These are phyloP conservation scores for Eledona agricola DNA, from an alignment of 2,888 invertebrate species.

Conservation along the genomic window DNA sequence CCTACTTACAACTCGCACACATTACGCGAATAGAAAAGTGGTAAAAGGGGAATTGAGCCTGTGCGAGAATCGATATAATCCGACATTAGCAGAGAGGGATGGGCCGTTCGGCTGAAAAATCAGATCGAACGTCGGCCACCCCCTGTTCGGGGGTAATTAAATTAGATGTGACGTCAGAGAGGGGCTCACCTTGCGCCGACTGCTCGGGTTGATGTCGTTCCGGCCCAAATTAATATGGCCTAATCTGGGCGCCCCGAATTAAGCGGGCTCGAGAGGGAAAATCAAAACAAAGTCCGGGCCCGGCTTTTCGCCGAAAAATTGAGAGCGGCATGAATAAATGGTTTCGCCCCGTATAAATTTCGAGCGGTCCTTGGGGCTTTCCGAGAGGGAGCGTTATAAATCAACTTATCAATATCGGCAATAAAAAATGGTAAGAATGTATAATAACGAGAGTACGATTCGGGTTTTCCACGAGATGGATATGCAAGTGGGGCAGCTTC, in stretches of 20 bases:
- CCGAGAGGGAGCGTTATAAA: conserved; percentile 38
- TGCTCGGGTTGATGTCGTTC: conserved; percentile 42
- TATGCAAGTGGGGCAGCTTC: conserved; percentile 48
- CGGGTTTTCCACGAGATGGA: conserved; percentile 47
- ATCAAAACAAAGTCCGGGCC: no score
- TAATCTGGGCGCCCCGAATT: conserved; percentile 39
- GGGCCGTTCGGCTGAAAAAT: conserved; percentile 2
- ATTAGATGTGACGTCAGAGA: conserved; percentile 28
- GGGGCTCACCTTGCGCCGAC: conserved; percentile 24
- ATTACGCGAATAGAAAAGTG: conserved; percentile 19
- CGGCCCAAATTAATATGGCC: conserved; percentile 45
- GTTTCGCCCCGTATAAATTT: conserved; percentile 17
- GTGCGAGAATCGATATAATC: conserved; percentile 28
- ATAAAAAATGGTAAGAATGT: conserved; percentile 51
- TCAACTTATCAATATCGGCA: conserved; percentile 49
- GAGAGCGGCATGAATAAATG: conserved; percentile 29
- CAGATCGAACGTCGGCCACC: conserved; percentile 7
- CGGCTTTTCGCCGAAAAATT: conserved; percentile 37
- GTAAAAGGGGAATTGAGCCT: neutral
- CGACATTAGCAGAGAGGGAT: neutral
- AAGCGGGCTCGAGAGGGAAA: no score
- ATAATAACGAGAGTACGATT: conserved; percentile 50
- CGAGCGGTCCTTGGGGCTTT: conserved; percentile 2
- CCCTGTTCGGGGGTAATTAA: conserved; percentile 25
- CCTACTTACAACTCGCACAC: conserved; percentile 16